Evolutionary conservation across 2,113 vertebrate genomes (phyloP).

Genomic region (Rhinoderma darwinii): DNA sequence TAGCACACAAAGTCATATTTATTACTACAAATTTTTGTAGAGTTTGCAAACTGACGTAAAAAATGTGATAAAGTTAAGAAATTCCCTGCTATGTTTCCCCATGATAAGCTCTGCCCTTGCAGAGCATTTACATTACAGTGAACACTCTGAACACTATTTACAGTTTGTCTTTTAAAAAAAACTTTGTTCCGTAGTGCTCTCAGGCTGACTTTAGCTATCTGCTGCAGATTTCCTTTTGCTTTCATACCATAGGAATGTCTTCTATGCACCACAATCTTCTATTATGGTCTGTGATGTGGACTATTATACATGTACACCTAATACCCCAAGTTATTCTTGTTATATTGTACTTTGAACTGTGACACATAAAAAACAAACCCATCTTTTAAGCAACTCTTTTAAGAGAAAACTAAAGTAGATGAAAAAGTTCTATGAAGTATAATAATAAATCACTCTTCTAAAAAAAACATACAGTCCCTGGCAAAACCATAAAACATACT

Average conservation of each 20-base stretch:
- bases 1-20: no score
- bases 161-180: background rate
- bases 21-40: no score
- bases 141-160: background rate
- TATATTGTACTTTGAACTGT: background rate
- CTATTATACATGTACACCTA: constrained; percentile 8
- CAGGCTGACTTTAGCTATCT: background rate
- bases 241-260: background rate
- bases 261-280: background rate
- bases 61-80: no score
- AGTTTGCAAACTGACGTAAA: no score
- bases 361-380: background rate
- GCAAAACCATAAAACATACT: background rate
- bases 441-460: background rate
- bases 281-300: background rate
- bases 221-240: background rate
- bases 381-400: background rate
- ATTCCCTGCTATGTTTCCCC: no score
- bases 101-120: no score
- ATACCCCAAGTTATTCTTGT: background rate
- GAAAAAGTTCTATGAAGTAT: background rate
- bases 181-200: background rate
- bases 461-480: no score
- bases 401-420: background rate
- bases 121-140: no score